A percentile compares a stretch with the other conserved stretches of the same genome.
These are phyloP conservation scores for Semotilus atromaculatus DNA, from an alignment of 2,797 vertebrate genomes.

Conservation along the genomic window DNA sequence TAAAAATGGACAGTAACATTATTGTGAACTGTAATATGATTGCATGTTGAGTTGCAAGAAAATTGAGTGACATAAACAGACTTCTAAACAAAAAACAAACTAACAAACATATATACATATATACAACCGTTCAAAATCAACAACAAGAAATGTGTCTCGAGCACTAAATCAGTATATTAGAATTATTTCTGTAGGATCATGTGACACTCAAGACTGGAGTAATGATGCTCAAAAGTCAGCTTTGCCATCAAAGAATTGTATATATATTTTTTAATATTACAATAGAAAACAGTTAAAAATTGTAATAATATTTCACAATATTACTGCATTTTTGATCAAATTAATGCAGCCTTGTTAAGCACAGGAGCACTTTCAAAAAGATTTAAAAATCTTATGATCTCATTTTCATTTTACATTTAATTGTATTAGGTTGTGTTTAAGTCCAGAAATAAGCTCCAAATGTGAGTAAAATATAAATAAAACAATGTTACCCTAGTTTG, in stretches of 20 bases:
- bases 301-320: neutral
- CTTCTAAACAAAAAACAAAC: neutral
- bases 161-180: neutral
- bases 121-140: neutral
- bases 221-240: neutral
- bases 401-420: neutral
- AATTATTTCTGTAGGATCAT: neutral
- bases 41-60: neutral
- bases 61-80: neutral
- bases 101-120: neutral
- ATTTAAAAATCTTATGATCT: neutral
- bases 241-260: neutral
- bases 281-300: neutral
- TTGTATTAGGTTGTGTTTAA: neutral
- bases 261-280: neutral
- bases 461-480: neutral
- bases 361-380: neutral
- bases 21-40: neutral
- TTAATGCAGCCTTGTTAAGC: neutral
- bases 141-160: neutral
- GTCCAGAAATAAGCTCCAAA: neutral
- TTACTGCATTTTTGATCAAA: neutral
- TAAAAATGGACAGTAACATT: neutral
- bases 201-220: neutral
- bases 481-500: neutral